Evolutionary conservation across 2,888 invertebrate species (phyloP), one percentile per base, ranked within the genome.

Genomic region (Petrolisthes manimaculis): DNA sequence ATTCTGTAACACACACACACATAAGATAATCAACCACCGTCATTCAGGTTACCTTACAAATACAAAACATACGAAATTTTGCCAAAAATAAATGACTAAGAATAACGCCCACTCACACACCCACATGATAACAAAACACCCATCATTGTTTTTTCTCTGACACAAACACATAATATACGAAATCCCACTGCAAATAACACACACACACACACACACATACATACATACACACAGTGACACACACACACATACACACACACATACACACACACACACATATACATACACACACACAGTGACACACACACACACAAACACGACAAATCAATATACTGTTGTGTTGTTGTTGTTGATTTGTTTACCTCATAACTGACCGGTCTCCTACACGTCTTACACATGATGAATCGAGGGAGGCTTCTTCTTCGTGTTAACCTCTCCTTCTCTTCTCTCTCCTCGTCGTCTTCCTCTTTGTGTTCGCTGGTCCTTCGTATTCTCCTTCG

Each of bases 361-460:
- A 84, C 84, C 84, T 84, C 61, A 37, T 67, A 84, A 53, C 37
- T 54, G 51, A 78, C 61, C 2, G 75, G 77, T 78, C 78, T 56
- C n/a, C 75, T 77, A 81, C 86, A 86, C 56, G 86, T 86, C 55
- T 86, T 86, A 61, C 86, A 86, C 86, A 86, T 86, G 78, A 51
- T 77, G 37, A 37, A 37, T 82, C 55, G 18, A 54, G 56, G 14
- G 54, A 24, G 54, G 75, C 24, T 5, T 18, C 55, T 74, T 24
- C 37, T 37, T 37, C 37, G 21, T 67, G 12, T 18, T 12, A 2
- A 18, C 71, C 24, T 67, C 9, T n/a, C 6, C 9, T 14, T 74
- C 24, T 83, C 54, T 24, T 18, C 55, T 74, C 6, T 71, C 14
- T 61, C 9, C 9, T 61, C 9, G 9, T 61, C 61, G 12, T 61